These are phyloP conservation scores for Melanotaenia trifasciata DNA, from an alignment of 2,797 vertebrate genomes.

Conservation along the genomic window DNA sequence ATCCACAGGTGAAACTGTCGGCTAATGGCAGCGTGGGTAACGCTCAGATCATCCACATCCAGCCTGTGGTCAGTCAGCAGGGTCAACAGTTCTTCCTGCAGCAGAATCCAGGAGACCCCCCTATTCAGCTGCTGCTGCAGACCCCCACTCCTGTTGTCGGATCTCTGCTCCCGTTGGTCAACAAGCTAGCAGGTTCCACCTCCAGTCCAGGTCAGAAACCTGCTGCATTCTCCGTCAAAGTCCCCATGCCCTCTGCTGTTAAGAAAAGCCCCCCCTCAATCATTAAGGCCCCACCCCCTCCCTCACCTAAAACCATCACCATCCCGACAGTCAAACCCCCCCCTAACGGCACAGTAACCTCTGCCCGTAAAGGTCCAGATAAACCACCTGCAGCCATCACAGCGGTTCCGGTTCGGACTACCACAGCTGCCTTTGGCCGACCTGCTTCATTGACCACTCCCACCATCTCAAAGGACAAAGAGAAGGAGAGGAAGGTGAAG, in stretches of 20 bases:
- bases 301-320: slow-evolving; percentile 32
- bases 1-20: slow-evolving; percentile 66
- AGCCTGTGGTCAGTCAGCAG: slow-evolving; percentile 80
- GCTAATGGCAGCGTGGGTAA: slow-evolving; percentile 77
- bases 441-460: neutral
- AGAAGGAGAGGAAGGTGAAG: slow-evolving; percentile 77
- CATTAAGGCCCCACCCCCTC: slow-evolving; percentile 7
- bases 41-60: slow-evolving; percentile 87
- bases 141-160: slow-evolving; percentile 77
- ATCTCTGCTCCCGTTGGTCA: slow-evolving; percentile 76
- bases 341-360: neutral
- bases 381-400: slow-evolving; percentile 37
- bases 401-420: neutral
- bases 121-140: slow-evolving; percentile 85
- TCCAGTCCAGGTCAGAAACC: slow-evolving; percentile 41
- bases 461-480: slow-evolving; percentile 48
- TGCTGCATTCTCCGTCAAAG: slow-evolving; percentile 24
- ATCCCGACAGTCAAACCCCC: slow-evolving; percentile 34
- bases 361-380: slow-evolving; percentile 6
- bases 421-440: slow-evolving; percentile 13
- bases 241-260: slow-evolving; percentile 5
- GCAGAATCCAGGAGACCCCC: slow-evolving; percentile 80
- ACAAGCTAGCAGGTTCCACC: slow-evolving; percentile 44
- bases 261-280: slow-evolving; percentile 23
- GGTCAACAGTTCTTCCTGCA: slow-evolving; percentile 86